A percentile compares a stretch with the other conserved stretches of the same genome.
These are phyloP conservation scores for Paramuricea clavata DNA, from an alignment of 92 coral and sea anemone species.

Conservation along the genomic window DNA sequence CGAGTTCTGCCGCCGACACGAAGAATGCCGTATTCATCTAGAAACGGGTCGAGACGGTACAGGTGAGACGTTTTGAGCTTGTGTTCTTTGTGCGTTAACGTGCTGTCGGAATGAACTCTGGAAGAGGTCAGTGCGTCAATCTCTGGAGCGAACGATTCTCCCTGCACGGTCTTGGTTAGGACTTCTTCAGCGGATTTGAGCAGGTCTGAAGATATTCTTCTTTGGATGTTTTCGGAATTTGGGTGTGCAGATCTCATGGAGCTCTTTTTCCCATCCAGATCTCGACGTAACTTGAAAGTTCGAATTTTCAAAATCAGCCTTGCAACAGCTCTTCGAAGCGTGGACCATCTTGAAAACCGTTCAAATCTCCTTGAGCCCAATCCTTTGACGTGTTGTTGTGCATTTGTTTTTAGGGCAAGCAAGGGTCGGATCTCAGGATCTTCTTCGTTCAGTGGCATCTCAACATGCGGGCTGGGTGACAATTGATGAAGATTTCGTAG, in stretches of 20 bases:
- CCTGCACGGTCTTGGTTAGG: background rate
- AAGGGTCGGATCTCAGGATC: constrained; percentile 59
- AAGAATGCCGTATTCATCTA: constrained; percentile 44
- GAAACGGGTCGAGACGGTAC: constrained; percentile 34
- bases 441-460: constrained; percentile 30
- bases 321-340: background rate
- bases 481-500: background rate
- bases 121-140: background rate
- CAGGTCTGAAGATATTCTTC: background rate
- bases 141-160: background rate
- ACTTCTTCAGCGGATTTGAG: background rate
- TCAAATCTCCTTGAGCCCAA: constrained; percentile 25
- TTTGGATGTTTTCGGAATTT: no score
- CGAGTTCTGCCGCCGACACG: constrained; percentile 54
- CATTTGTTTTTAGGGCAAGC: constrained; percentile 17
- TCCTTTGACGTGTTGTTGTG: background rate
- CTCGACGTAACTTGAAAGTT: background rate
- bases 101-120: no score
- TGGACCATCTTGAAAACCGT: background rate
- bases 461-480: background rate
- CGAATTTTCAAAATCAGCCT: background rate
- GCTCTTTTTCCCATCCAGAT: no score
- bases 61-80: background rate
- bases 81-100: background rate
- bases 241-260: no score